Evolutionary conservation across 2,797 vertebrate genomes (phyloP).

Genomic region (Podarcis siculus): DNA sequence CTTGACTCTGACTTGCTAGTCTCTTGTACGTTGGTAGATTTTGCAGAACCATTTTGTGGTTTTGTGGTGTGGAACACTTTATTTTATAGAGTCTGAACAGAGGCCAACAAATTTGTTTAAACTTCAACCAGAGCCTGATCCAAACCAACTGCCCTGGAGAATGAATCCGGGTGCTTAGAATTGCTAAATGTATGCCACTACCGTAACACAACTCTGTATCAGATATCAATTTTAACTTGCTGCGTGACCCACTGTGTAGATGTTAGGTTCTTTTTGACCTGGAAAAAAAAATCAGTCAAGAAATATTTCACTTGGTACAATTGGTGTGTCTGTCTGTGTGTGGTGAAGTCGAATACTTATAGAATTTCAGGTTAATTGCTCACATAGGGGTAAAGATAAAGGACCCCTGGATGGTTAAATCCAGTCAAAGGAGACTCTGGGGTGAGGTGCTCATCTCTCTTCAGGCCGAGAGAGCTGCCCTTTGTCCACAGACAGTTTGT

Average conservation of each 20-base stretch:
- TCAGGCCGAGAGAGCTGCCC: too few species aligned
- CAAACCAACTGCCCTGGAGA: conserved; percentile 36
- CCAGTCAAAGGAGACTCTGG: too few species aligned
- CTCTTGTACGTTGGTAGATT: conserved; percentile 19
- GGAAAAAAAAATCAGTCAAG: not conserved
- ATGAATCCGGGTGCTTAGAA: not conserved
- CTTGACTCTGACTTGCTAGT: conserved; percentile 2
- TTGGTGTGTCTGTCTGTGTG: not conserved
- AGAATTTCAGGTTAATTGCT: not conserved
- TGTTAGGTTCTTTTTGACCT: not conserved
- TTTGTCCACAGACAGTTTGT: too few species aligned
- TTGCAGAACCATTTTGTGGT: conserved; percentile 50
- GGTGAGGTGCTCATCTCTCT: too few species aligned
- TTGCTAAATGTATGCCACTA: not conserved
- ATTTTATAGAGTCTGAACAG: conserved; percentile 48
- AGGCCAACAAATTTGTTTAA: conserved; percentile 47
- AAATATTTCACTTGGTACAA: not conserved
- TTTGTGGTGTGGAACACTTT: conserved; percentile 49
- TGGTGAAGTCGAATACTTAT: not conserved
- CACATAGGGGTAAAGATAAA: not conserved
- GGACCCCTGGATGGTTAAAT: too few species aligned
- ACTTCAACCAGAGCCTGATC: conserved; percentile 34
- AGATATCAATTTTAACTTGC: not conserved
- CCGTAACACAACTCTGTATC: not conserved
- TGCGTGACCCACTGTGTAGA: not conserved